Evolutionary conservation across 1,140 invertebrate species (phyloP).

Genomic region (Drosophila athabasca): DNA sequence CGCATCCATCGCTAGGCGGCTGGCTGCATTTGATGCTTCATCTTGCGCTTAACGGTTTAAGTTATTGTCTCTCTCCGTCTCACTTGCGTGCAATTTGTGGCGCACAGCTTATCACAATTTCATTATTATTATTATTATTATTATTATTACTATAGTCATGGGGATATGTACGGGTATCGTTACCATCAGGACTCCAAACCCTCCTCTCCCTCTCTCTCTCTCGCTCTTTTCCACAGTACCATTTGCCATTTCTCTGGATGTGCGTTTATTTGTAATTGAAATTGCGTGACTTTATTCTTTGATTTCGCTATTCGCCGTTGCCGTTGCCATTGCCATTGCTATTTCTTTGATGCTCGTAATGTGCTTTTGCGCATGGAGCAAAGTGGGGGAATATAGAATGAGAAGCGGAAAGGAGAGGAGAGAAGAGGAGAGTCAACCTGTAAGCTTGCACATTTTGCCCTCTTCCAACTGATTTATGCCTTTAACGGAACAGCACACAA

Average conservation of each 20-base stretch:
- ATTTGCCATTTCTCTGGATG: conserved; percentile 38
- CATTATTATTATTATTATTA: conserved; percentile 73
- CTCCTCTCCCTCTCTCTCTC: background rate
- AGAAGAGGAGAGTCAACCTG: conserved; percentile 28
- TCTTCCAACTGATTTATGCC: conserved; percentile 48
- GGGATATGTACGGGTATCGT: conserved; percentile 2
- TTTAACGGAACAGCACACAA: conserved; percentile 42
- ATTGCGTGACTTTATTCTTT: conserved; percentile 81
- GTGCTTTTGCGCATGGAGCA: conserved; percentile 24
- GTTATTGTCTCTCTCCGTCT: conserved; percentile 65
- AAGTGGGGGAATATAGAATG: background rate
- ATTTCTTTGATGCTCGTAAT: conserved; percentile 39
- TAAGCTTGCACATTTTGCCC: conserved; percentile 59
- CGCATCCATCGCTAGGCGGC: conserved; percentile 25
- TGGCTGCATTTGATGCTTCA: conserved; percentile 55
- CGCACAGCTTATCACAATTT: conserved; percentile 79
- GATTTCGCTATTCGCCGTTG: conserved; percentile 63
- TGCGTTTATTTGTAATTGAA: conserved; percentile 76
- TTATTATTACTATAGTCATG: conserved; percentile 49
- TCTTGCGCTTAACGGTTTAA: conserved; percentile 68
- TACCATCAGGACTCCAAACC: conserved; percentile 14
- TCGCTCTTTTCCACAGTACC: background rate
- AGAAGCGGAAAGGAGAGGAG: background rate
- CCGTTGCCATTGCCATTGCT: conserved; percentile 34
- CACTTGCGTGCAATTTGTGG: conserved; percentile 77